Evolutionary conservation across 2,888 invertebrate genomes (phyloP), one percentile per base, ranked within the genome.

Genomic region (Dolichopus griseipennis): DNA sequence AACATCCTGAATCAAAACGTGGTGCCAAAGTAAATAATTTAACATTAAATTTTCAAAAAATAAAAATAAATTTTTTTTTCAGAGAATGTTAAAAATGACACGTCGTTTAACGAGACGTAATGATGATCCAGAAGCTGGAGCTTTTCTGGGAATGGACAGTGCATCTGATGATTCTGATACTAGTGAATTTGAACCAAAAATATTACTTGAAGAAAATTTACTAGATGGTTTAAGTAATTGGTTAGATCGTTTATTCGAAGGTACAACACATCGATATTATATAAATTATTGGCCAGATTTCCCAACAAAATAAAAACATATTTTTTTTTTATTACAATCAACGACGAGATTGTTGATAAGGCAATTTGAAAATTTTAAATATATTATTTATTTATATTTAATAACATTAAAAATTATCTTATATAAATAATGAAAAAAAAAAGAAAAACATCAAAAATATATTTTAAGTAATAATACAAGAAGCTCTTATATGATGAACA

Each of bases 201-300:
- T 87, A 73, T 79, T 87, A 67, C 84, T 85, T 73, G 85, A 89
- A 82, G 91, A 91, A 75, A 90, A 92, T 75, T 85, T 97, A 62
- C 83, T 97, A 67, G 95, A 96, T 77, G 96, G 95, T 0, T 85
- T 99, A 68, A 90, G 94, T 68, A 94, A 94, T 83, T 99, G 98
- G 98, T 83, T 99, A 76, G 98, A 99, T 81, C 88, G 96, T 33
- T 84, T 99, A 72, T 97, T 98, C 79, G 98, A 98, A 81, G 98
- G 98, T 72, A 90, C 92, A 72, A 95, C 97, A 8, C 92, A 94
- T 79, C 90, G 97, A 74, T 97, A 97, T 83, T 92, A 94, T 82
- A 89, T 99, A 75, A 95, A 95, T 82, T 95, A 95, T 82, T 99
- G 98, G 98, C 98, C 98, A n/a, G 94, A 95, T 78, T 95, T 93